Percentiles rank a stretch among this genome's conserved stretches.
These are phyloP conservation scores for Bombus superbus DNA, from an alignment of 1,140 invertebrate genomes.

Conservation along the genomic window DNA sequence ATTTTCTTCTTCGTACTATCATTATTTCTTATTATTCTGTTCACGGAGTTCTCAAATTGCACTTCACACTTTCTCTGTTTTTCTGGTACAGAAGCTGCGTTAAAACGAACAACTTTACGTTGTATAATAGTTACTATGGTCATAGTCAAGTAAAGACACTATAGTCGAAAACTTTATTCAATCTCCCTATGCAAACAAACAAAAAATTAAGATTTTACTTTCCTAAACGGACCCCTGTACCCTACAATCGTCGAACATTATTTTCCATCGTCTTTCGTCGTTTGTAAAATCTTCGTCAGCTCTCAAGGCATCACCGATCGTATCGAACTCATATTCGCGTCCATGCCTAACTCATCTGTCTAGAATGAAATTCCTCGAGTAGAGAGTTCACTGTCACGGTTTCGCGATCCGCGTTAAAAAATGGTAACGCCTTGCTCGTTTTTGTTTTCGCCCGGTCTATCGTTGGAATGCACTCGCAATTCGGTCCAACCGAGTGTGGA, in stretches of 20 bases:
- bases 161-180: neutral
- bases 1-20: neutral
- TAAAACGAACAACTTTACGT: neutral
- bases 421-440: constrained; percentile 53
- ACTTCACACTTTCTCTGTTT: neutral
- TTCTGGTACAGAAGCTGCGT: neutral
- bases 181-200: neutral
- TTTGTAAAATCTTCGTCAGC: too few relatives aligned
- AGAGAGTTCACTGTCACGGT: constrained; percentile 70
- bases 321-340: neutral
- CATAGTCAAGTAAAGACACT: neutral
- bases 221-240: too few relatives aligned
- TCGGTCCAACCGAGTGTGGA: neutral
- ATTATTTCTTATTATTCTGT: neutral
- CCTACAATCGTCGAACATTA: too few relatives aligned
- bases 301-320: neutral
- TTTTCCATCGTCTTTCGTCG: too few relatives aligned
- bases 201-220: too few relatives aligned
- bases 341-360: neutral
- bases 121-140: neutral
- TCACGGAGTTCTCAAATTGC: neutral
- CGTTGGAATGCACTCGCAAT: constrained; percentile 33
- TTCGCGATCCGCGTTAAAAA: constrained; percentile 37
- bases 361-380: constrained; percentile 57
- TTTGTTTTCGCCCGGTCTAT: constrained; percentile 57